phyloP scores from a whole-genome alignment of 1,140 invertebrate species.

The Panulirus ornatus region DNA sequence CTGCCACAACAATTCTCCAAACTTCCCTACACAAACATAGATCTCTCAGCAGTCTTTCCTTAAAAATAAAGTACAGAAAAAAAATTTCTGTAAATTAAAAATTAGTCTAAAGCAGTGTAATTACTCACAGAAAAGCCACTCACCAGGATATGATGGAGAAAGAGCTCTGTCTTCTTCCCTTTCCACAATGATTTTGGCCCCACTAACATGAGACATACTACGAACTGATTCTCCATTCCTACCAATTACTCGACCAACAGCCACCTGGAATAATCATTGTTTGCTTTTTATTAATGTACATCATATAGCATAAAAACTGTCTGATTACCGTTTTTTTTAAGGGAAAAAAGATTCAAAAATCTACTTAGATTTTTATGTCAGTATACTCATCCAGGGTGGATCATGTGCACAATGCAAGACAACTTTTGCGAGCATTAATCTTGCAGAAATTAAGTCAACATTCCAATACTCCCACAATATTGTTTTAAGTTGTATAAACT shows the following conservation, averaged over 20 bases:
- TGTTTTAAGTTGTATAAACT: too few species aligned
- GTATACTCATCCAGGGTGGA: neutral
- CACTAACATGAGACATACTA: slow-evolving; percentile 83
- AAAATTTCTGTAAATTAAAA: too few species aligned
- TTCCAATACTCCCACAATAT: too few species aligned
- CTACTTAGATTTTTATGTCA: neutral
- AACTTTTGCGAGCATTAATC: too few species aligned
- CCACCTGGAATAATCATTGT: slow-evolving; percentile 77
- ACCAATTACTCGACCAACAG: slow-evolving; percentile 85
- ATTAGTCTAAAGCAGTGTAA: too few species aligned
- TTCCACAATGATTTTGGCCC: slow-evolving; percentile 83
- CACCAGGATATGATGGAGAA: slow-evolving; percentile 58
- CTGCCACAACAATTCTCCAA: too few species aligned
- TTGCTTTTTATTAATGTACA: neutral
- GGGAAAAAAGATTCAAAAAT: neutral
- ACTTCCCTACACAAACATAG: too few species aligned
- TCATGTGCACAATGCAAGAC: too few species aligned
- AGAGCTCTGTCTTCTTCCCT: slow-evolving; percentile 52
- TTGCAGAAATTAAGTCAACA: too few species aligned
- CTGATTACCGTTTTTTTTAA: neutral
- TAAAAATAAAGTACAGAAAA: too few species aligned
- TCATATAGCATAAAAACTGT: neutral
- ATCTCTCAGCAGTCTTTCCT: too few species aligned
- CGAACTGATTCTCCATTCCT: slow-evolving; percentile 84
- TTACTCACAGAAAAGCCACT: too few species aligned